Evolutionary conservation across 2,888 invertebrate species (phyloP), one percentile per base, ranked within the genome.

Genomic region (Mythimna loreyi): DNA sequence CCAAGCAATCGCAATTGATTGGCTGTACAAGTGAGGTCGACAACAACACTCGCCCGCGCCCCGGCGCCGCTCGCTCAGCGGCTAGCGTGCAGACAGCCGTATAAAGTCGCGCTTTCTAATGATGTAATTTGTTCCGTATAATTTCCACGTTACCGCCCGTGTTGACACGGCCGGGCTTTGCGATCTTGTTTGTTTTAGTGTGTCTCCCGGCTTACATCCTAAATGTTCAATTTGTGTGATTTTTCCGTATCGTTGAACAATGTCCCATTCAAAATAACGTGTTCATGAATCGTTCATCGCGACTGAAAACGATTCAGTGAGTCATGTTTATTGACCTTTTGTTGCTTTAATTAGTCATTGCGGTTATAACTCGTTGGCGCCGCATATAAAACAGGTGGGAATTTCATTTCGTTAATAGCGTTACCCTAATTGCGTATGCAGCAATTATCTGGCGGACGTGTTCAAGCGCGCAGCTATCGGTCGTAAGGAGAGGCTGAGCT

Each of bases 81-180:
- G 61, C 63, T 78, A 82, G 83, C 85, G 86, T 86, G 86, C 83
- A 84, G 86, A 81, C 83, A 82, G 67, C 82, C 82, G 85, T 86
- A 87, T 85, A 89, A 88, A 89, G 86, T 86, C 83, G 81, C 81
- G 85, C 84, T 87, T 86, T 91, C 89, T 93, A 92, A 93, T 93
- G 92, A 91, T 87, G 90, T 92, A 90, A 93, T 94, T 93, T 92
- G 92, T 88, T 82, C 87, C 85, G 93, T 92, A 93, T 93, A 93
- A 94, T 93, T 89, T 90, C 77, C 80, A 83, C 91, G 89, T 93
- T 93, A 89, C 87, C 86, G 71, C 83, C 85, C 71, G 82, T 87
- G 90, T 87, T 85, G 87, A 85, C 88, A 83, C 82, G 71, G 61
- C 74, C 75, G 67, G 70, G 74, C 77, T 78, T 74, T 75, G 68